A percentile compares a stretch with the other conserved stretches of the same genome.
These are phyloP conservation scores for Calonectris borealis DNA, from an alignment of 2,113 vertebrate species.

Conservation along the genomic window DNA sequence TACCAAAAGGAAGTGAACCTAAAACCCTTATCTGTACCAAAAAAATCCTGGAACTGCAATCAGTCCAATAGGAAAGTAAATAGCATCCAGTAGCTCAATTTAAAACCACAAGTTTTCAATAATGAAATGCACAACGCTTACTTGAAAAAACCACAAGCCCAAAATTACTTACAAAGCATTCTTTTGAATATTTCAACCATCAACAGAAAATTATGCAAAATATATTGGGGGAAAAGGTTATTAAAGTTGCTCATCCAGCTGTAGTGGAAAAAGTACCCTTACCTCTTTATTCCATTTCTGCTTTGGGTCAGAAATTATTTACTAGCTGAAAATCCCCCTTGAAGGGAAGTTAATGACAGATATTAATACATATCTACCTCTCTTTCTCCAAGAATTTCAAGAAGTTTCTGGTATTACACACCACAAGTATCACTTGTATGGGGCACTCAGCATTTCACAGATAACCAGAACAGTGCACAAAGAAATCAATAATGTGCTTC, in stretches of 20 bases:
- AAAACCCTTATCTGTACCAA: background rate
- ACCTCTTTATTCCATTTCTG: background rate
- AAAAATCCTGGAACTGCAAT: background rate
- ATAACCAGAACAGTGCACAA: background rate
- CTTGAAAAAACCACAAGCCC: background rate
- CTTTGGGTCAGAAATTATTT: background rate
- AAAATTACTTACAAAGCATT: background rate
- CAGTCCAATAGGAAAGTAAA: background rate
- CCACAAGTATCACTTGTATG: background rate
- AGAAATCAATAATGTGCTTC: background rate
- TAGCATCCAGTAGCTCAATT: background rate
- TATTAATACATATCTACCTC: background rate
- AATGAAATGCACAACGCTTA: background rate
- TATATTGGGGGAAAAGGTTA: background rate
- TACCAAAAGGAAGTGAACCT: background rate
- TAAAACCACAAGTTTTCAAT: background rate
- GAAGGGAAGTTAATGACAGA: background rate
- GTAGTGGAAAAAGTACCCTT: background rate
- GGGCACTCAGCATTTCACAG: background rate
- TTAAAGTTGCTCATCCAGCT: background rate
- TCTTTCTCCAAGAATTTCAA: background rate
- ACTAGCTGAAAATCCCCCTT: background rate
- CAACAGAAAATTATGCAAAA: background rate
- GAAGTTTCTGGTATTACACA: background rate
- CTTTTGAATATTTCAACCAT: background rate